A percentile compares a stretch with the other conserved stretches of the same genome.
phyloP scores from a whole-genome alignment of 1,140 invertebrate species.

The Drosophila cardini region DNA sequence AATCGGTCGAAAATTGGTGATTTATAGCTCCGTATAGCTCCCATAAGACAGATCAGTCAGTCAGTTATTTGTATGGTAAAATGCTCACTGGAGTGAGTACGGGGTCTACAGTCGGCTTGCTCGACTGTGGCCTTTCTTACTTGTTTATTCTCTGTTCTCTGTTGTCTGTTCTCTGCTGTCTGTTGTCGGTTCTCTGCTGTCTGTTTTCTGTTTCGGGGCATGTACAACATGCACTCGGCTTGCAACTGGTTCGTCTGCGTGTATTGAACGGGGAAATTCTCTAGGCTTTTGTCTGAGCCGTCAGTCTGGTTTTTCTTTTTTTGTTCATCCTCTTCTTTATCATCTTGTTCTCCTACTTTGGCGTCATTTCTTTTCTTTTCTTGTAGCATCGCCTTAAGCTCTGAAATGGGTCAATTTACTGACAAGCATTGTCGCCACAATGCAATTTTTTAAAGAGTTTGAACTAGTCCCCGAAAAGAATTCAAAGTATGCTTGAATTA shows the following conservation, averaged over 20 bases:
- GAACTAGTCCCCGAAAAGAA: constrained; percentile 41
- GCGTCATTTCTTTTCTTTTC: constrained; percentile 17
- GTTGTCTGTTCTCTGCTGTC: no score
- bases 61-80: no score
- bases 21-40: no score
- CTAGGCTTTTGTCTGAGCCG: constrained; percentile 57
- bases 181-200: no score
- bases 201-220: constrained; percentile 18
- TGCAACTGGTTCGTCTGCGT: constrained; percentile 60
- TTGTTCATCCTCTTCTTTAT: not conserved
- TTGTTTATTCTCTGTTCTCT: no score
- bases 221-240: constrained; percentile 68
- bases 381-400: constrained; percentile 64
- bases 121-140: no score
- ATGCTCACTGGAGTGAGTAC: no score
- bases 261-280: constrained; percentile 15
- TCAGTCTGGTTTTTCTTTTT: constrained; percentile 65
- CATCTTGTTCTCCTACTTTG: constrained; percentile 20
- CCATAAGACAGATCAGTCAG: no score
- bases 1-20: no score
- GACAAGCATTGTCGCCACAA: constrained; percentile 55
- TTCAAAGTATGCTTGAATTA: constrained; percentile 7
- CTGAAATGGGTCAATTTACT: constrained; percentile 76
- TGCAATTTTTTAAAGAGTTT: constrained; percentile 27
- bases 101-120: no score